Evolutionary conservation across 2,888 invertebrate genomes (phyloP), one percentile per base, ranked within the genome.

Genomic region (Lissocephala sabroskyi): DNA sequence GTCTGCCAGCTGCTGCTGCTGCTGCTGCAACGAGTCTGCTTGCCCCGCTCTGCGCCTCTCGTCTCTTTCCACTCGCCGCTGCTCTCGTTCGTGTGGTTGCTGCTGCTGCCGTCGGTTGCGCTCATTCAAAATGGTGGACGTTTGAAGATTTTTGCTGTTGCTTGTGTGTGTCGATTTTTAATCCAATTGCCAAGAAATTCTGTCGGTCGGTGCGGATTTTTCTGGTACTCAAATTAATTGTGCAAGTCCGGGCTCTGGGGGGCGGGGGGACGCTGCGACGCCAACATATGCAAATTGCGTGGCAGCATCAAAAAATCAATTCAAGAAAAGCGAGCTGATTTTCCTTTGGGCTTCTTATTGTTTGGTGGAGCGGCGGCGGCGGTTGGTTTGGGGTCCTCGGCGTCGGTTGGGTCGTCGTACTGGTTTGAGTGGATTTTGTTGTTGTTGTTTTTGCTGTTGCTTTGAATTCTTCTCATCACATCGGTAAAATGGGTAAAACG

Each of bases 41-140:
- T 23, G 4, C 7, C 23, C 7, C 3, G 33, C 41, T 43, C 41
- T 52, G 40, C 52, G 47, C 18, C 40, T 41, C 44, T 26, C 33
- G 30, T 33, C 11, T 14, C 30, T 13, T 18, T 23, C 3, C 10
- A n/a, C n/a, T n/a, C 60, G 51, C 53, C 56, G 59, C 62, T 43
- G 26, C 44, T 35, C n/a, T 53, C 63, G 55, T 58, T 53, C 45
- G 47, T 49, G 54, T 41, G 44, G 53, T 50, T 52, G 47, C 53
- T 42, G 35, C 36, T 48, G 41, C 28, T 48, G 51, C 55, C 49
- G 49, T 46, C n/a, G 53, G 52, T 46, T 66, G 58, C 61, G 58
- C 62, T 71, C 61, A 65, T 77, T 76, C 78, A 77, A 77, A 77
- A 77, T 77, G 77, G 76, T 77, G 77, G 77, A 57, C 57, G 54